Percentiles rank a stretch among this genome's conserved stretches.
phyloP scores from a whole-genome alignment of 2,888 invertebrate species.

The Andrena trimmerana region DNA sequence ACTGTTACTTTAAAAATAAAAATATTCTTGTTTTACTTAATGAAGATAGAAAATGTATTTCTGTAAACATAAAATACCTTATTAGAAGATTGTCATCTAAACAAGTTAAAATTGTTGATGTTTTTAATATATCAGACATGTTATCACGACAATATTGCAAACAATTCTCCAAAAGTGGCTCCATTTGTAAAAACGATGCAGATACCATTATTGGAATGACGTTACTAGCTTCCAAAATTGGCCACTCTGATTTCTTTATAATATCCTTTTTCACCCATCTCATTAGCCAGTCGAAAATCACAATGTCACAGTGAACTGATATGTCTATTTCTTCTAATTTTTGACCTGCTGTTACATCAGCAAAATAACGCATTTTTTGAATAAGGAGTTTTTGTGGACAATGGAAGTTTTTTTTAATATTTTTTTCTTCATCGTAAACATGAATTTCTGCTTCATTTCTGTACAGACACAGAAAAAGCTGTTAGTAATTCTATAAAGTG shows the following conservation, averaged over 20 bases:
- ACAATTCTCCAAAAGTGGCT: constrained; percentile 94
- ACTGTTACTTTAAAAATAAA: not conserved
- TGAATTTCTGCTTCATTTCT: constrained; percentile 96
- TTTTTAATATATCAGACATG: constrained; percentile 94
- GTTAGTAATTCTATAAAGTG: constrained; percentile 31
- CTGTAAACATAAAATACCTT: constrained; percentile 74
- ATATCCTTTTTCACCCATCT: constrained; percentile 95
- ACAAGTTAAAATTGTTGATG: constrained; percentile 94
- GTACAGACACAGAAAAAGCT: constrained; percentile 34
- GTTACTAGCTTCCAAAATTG: constrained; percentile 91
- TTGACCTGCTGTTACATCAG: constrained; percentile 94
- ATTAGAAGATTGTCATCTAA: constrained; percentile 88
- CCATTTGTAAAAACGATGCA: constrained; percentile 98
- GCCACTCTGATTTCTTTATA: constrained; percentile 89
- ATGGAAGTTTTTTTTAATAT: constrained; percentile 94
- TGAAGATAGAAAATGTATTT: not conserved
- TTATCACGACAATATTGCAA: constrained; percentile 94
- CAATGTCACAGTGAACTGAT: constrained; percentile 98
- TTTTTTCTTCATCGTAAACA: constrained; percentile 97
- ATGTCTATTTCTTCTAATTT: constrained; percentile 96
- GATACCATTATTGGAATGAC: constrained; percentile 97
- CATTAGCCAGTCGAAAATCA: constrained; percentile 98
- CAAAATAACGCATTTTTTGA: constrained; percentile 98
- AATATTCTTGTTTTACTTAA: constrained; percentile 6
- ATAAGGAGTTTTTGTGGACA: constrained; percentile 95